A percentile compares a stretch with the other conserved stretches of the same genome.
phyloP scores from a whole-genome alignment of 2,113 vertebrate genomes.

The Chaetorhynchus papuensis region DNA sequence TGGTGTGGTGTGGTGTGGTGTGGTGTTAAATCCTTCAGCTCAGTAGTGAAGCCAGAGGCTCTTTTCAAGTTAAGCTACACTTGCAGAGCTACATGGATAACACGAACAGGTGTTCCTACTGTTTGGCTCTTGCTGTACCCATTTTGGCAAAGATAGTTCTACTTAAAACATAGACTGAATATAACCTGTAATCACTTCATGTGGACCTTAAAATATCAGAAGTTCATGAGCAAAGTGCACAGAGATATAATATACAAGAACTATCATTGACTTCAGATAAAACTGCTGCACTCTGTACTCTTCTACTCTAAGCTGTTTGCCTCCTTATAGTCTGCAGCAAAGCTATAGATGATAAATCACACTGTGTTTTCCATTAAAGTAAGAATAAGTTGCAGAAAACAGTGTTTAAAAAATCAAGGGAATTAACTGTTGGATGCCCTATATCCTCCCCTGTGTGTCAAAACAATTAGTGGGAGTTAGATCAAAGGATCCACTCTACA shows the following conservation, averaged over 20 bases:
- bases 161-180: not conserved
- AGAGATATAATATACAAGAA: not conserved
- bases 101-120: not conserved
- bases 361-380: not conserved
- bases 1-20: not conserved
- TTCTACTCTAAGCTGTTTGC: not conserved
- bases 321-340: not conserved
- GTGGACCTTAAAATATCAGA: not conserved
- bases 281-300: not conserved
- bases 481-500: not conserved
- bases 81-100: not conserved
- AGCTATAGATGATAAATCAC: not conserved
- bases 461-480: slow-evolving; percentile 22
- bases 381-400: not conserved
- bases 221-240: not conserved
- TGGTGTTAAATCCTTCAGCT: not conserved
- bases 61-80: not conserved
- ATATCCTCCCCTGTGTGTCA: not conserved
- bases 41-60: not conserved
- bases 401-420: not conserved
- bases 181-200: not conserved
- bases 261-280: not conserved
- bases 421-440: not conserved
- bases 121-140: not conserved
- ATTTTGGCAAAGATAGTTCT: not conserved